Conservation (phyloP, 2,797 vertebrate species). For the Eupleurogrammus muticus region DNA sequence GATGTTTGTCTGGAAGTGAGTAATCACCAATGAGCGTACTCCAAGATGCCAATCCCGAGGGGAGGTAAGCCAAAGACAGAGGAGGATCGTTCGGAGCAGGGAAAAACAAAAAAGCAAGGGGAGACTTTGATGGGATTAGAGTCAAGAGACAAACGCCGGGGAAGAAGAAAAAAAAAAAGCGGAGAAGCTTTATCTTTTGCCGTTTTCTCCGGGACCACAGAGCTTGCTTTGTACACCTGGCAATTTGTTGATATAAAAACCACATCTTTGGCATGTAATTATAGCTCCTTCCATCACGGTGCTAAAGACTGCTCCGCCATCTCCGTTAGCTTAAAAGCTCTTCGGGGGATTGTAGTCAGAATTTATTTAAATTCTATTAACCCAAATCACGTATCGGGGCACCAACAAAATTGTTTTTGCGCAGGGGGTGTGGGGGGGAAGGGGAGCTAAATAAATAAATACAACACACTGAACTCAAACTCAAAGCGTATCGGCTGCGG, state of each 20-base stretch:
- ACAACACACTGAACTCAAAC: slow-evolving; percentile 51
- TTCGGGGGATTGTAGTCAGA: slow-evolving; percentile 55
- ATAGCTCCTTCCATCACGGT: slow-evolving; percentile 63
- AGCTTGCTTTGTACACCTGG: slow-evolving; percentile 66
- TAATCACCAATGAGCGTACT: slow-evolving; percentile 64
- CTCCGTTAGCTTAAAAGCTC: slow-evolving; percentile 70
- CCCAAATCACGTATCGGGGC: slow-evolving; percentile 55
- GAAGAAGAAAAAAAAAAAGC: slow-evolving; percentile 57
- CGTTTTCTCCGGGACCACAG: slow-evolving; percentile 61
- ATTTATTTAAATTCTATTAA: slow-evolving; percentile 75
- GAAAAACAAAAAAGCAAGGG: slow-evolving; percentile 64
- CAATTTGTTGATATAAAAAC: slow-evolving; percentile 76
- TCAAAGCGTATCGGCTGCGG: slow-evolving; percentile 41
- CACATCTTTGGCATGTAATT: slow-evolving; percentile 72
- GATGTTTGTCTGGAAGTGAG: slow-evolving; percentile 72
- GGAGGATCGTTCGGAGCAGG: slow-evolving; percentile 49
- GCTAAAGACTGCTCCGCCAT: slow-evolving; percentile 44
- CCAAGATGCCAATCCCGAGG: slow-evolving; percentile 62
- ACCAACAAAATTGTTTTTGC: slow-evolving; percentile 49
- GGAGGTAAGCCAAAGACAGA: slow-evolving; percentile 52
- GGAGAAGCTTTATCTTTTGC: slow-evolving; percentile 62
- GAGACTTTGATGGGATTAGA: slow-evolving; percentile 80
- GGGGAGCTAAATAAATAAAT: slow-evolving; percentile 63
- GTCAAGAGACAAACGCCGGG: slow-evolving; percentile 69
- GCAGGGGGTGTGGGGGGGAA: slow-evolving; percentile 12